Evolutionary conservation across 2,797 vertebrate species (phyloP).

Genomic region (Malurus leucopterus): DNA sequence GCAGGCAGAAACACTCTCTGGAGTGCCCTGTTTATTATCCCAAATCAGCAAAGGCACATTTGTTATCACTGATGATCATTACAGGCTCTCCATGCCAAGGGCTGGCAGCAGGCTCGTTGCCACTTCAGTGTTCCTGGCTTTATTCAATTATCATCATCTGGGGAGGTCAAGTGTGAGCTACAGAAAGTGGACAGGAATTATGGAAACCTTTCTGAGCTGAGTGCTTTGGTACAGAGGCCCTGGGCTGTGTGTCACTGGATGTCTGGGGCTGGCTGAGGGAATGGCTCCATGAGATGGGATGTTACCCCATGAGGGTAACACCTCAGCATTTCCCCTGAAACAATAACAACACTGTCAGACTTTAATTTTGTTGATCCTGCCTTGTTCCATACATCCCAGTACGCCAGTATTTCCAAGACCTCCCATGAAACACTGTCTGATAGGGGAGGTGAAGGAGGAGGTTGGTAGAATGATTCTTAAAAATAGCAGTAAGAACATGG

Average conservation of each 20-base stretch:
- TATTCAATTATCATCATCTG: not conserved
- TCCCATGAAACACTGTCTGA: not conserved
- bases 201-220: not conserved
- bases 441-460: not conserved
- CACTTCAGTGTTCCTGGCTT: not conserved
- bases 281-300: not conserved
- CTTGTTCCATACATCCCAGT: not conserved
- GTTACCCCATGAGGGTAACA: too few relatives aligned
- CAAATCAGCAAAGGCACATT: not conserved
- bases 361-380: not conserved
- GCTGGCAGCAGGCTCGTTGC: not conserved
- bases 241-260: not conserved
- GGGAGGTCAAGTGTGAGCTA: constrained; percentile 24
- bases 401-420: not conserved
- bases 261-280: not conserved
- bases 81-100: not conserved
- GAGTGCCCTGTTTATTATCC: not conserved
- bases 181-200: not conserved
- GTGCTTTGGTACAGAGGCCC: not conserved
- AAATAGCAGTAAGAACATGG: not conserved
- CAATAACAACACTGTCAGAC: not conserved
- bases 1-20: not conserved
- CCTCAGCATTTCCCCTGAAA: not conserved
- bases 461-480: not conserved
- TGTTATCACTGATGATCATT: not conserved